Evolutionary conservation across 1,140 invertebrate species (phyloP), one percentile per base, ranked within the genome.

Genomic region (Drosophila guanche): DNA sequence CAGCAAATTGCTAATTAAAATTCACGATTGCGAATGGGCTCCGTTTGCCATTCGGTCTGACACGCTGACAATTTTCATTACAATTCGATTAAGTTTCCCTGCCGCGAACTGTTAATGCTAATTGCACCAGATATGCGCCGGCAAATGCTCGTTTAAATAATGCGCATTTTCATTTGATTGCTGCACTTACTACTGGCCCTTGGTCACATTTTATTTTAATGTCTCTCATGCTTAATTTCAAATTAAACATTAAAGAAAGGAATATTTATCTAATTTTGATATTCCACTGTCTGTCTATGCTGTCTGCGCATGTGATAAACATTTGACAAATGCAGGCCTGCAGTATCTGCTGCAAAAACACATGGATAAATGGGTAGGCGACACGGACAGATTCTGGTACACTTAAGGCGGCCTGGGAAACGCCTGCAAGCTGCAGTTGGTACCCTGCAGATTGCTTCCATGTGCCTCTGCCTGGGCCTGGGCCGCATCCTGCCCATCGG

Each of bases 351-450:
- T 47, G 62, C 41, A 25, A 68, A 67, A 69, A 61, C 42, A 46
- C 23, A 62, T 29, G n/a, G 25, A 52, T 23, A 61, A 47, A 57
- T 56, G 61, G 57, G 3, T 66, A 33, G 22, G 16, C 16, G 16
- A 20, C 16, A 20, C 16, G 16, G 16, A 40, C 29, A 25, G 52
- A 5, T 10, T 48, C 50, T 76, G 56, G 46, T 84, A 84, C 79
- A 83, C 75, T 83, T 83, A 66, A 47, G 81, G 72, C 81, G 29
- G 55, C 63, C 78, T 86, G 81, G 83, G 83, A 86, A 86, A 81
- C 81, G 81, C 80, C 80, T 84, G 79, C 69, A 77, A 59, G 62
- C 62, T 37, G 67, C 53, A 33, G 42, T 42, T 22, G 14, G 42
- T 52, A 40, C 62, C 20, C 76, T 79, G 80, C 81, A 86, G 69